A percentile compares a stretch with the other conserved stretches of the same genome.
These are phyloP conservation scores for Anarrhichthys ocellatus DNA, from an alignment of 2,113 vertebrate species.

Conservation along the genomic window DNA sequence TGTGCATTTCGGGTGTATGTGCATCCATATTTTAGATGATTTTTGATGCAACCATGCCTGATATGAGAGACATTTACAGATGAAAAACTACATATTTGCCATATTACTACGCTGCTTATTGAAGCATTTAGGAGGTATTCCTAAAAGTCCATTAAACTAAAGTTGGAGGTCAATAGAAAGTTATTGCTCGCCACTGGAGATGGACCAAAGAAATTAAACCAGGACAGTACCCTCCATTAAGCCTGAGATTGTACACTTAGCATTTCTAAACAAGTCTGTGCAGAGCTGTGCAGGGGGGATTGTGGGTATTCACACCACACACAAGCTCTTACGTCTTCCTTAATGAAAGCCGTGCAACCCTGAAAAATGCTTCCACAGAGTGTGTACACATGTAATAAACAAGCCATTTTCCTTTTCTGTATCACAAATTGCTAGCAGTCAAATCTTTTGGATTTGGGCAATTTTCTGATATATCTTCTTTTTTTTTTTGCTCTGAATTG, in stretches of 20 bases:
- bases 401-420: constrained; percentile 10
- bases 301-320: constrained; percentile 23
- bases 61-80: constrained; percentile 1
- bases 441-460: constrained; percentile 27
- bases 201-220: constrained; percentile 30
- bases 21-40: not conserved
- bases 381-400: not conserved
- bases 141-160: constrained; percentile 12
- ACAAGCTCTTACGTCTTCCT: not conserved
- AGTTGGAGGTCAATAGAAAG: constrained; percentile 49
- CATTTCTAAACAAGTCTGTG: constrained; percentile 43
- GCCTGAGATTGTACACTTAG: constrained; percentile 29
- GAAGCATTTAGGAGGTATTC: constrained; percentile 8
- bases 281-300: constrained; percentile 8
- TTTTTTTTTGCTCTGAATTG: not conserved
- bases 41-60: not conserved
- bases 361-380: not conserved
- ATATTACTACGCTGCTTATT: not conserved
- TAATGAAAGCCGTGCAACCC: not conserved
- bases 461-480: constrained; percentile 23
- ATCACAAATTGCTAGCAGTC: not conserved
- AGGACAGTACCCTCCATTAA: constrained; percentile 31
- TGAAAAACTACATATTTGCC: not conserved
- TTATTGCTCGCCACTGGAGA: constrained; percentile 36
- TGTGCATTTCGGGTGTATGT: not conserved